A percentile compares a stretch with the other conserved stretches of the same genome.
These are phyloP conservation scores for Camarhynchus parvulus DNA, from an alignment of 2,113 vertebrate species.

Conservation along the genomic window DNA sequence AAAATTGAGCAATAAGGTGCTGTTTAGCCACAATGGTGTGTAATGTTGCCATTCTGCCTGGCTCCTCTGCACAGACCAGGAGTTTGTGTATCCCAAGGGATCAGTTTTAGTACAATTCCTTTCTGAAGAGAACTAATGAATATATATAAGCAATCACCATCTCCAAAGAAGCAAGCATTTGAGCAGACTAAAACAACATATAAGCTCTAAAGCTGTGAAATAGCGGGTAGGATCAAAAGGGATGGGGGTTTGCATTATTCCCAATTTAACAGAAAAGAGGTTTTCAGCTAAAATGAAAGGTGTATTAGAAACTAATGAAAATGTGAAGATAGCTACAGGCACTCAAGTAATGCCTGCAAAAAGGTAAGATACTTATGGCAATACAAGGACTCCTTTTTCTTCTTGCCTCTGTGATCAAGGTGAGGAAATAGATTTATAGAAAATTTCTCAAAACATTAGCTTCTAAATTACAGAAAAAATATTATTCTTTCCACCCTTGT, in stretches of 20 bases:
- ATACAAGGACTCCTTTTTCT: neutral
- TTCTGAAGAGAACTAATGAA: neutral
- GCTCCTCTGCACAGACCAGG: neutral
- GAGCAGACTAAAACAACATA: neutral
- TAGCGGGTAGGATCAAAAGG: neutral
- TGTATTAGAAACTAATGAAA: neutral
- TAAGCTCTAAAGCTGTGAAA: neutral
- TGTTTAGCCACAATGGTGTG: neutral
- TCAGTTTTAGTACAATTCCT: neutral
- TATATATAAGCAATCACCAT: neutral
- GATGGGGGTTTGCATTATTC: neutral
- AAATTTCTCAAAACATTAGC: neutral
- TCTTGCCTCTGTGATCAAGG: neutral
- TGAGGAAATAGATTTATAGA: neutral
- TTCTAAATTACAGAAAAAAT: neutral
- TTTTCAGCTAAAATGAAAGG: neutral
- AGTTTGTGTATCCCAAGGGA: neutral
- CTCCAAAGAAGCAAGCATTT: neutral
- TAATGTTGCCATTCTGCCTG: neutral
- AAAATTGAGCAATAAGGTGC: neutral
- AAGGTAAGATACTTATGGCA: neutral
- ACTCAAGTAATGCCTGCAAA: neutral
- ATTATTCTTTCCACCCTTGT: neutral
- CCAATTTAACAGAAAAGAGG: neutral
- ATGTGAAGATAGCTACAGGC: neutral